Evolutionary conservation across 2,797 vertebrate genomes (phyloP).

Genomic region (Oryzias sinensis): DNA sequence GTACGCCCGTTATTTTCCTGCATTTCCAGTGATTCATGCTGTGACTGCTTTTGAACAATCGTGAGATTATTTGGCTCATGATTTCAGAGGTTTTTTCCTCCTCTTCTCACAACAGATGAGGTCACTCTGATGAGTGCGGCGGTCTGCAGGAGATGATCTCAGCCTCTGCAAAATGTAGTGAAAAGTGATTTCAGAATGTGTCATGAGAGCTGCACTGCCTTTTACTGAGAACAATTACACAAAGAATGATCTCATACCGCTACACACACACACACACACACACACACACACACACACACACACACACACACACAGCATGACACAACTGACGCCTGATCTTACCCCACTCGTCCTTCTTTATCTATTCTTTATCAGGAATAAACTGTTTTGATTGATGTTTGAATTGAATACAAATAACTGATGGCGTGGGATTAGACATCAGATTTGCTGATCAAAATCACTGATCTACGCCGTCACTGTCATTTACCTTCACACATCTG

Average conservation of each 20-base stretch:
- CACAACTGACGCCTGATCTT: constrained; percentile 29
- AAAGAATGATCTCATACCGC: constrained; percentile 64
- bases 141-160: constrained; percentile 56
- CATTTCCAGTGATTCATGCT: no score
- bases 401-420: no score
- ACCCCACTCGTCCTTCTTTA: constrained; percentile 24
- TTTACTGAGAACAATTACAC: constrained; percentile 45
- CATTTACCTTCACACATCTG: constrained; percentile 16
- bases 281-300: background rate
- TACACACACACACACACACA: constrained; percentile 33
- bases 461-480: background rate
- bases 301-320: constrained; percentile 12
- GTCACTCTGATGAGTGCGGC: constrained; percentile 35
- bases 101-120: constrained; percentile 10
- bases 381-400: no score
- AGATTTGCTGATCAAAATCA: background rate
- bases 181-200: constrained; percentile 61
- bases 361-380: no score
- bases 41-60: constrained; percentile 10
- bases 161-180: constrained; percentile 58
- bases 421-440: no score
- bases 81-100: constrained; percentile 24
- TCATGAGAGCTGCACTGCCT: constrained; percentile 50
- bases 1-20: no score
- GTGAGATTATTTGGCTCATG: constrained; percentile 16